Evolutionary conservation across 2,113 vertebrate genomes (phyloP), one percentile per base, ranked within the genome.

Genomic region (Thunnus thynnus): DNA sequence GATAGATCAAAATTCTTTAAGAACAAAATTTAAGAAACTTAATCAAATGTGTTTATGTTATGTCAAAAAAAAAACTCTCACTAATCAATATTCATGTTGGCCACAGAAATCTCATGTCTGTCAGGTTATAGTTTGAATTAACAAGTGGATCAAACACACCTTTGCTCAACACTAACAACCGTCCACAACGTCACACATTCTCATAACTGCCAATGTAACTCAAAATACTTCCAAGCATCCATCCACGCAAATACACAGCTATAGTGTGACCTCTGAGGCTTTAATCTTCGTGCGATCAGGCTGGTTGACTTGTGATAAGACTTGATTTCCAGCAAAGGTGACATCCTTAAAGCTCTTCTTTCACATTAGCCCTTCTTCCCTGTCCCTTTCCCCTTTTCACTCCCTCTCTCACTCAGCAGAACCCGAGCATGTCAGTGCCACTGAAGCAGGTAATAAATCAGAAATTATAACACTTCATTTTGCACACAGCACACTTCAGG

Each of bases 381-480:
- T 44, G 57, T 52, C 63, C 50, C 36, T 41, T 9, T 8, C 36
- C 9, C 12, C 51, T 44, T 73, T 57, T 50, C 27, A 61, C 27
- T 13, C 68, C 30, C 36, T 63, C 32, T 61, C 63, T 58, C 22
- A 4, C 71, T 66, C 52, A 78, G 72, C 76, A 86, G 88, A 63
- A 84, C 72, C 60, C 22, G 54, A 80, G 58, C 47, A 46, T 76
- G 80, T 85, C 84, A 81, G 44, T 77, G 76, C 46, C 81, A 71
- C 85, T 86, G 79, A 88, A 9, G 78, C 72, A 50, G 47, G 58
- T 76, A 70, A 91, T 90, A 91, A 89, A 91, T 92, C 84, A 78
- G 72, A 81, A 89, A 82, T 90, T 79, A 87, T 73, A 91, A 83
- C 55, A 63, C 69, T 60, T 77, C 18, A 68, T 76, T 80, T 75